Percentiles rank a stretch among this genome's conserved stretches.
phyloP scores from a whole-genome alignment of 2,888 invertebrate species.

The Agonopterix alstromeriana region DNA sequence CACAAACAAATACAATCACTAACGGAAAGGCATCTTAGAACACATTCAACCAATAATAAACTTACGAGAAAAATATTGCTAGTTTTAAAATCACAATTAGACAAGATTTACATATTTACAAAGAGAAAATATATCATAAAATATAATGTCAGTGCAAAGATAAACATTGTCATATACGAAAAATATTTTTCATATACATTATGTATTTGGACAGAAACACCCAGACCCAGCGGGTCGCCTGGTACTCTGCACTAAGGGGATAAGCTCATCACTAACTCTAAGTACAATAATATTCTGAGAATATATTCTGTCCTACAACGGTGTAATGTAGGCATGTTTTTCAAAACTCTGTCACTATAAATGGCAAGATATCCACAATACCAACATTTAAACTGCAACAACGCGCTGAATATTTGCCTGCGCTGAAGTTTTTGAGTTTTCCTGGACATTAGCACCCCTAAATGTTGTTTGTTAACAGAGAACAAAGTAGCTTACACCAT shows the following conservation, averaged over 20 bases:
- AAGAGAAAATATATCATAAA: constrained; percentile 34
- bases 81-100: constrained; percentile 40
- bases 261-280: constrained; percentile 35
- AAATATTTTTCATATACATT: constrained; percentile 28
- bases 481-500: constrained; percentile 48
- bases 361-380: constrained; percentile 12
- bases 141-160: constrained; percentile 37
- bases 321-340: neutral
- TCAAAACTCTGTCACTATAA: neutral
- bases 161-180: constrained; percentile 28
- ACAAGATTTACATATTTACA: constrained; percentile 62
- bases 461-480: no score
- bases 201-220: constrained; percentile 19
- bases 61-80: constrained; percentile 21
- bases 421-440: no score
- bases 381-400: neutral
- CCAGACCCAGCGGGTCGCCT: constrained; percentile 14
- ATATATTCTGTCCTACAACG: constrained; percentile 3
- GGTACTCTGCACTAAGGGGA: constrained; percentile 16
- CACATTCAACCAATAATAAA: constrained; percentile 8
- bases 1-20: constrained; percentile 1
- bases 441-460: no score
- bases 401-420: no score
- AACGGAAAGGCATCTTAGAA: constrained; percentile 3
- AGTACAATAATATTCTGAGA: constrained; percentile 5